Base-by-base conservation (phyloP, 2,888 invertebrate species). In the Cartodere bifasciata region DNA sequence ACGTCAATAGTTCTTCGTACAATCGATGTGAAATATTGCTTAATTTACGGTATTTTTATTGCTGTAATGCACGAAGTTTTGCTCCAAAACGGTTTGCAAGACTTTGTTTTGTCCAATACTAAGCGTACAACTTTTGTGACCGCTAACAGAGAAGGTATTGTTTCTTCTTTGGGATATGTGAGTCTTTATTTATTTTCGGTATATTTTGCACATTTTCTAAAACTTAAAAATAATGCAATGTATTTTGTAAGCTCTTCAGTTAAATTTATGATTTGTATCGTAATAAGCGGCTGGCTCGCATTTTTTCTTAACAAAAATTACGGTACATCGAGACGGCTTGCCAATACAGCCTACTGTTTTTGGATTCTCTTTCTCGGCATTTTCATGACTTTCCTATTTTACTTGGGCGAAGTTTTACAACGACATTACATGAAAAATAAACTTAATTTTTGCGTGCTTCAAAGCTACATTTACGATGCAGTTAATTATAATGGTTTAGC, bases 81-180 rank as follows among this genome's bases (percentile, higher is more conserved):
- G 1, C 63, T 84, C 36, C 67, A 66, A 17, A 47, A 52, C 28
- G 75, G 77, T 1, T 50, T 87, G n/a, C 70, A 50, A 38, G 56
- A 71, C 1, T 88, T 77, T 70, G 75, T 88, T 1, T 68, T 87
- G 45, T 64, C 68, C 28, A 52, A 69, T 29, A 48, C 55, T 2
- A 56, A 64, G 1, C 65, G 86, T 35, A 56, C 59, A 22, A 67
- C 65, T 31, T 62, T 90, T 16, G 39, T 92, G 4, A 63, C 72
- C 24, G 86, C 92, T 0, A 98, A 98, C 59, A 72, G 86, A 34
- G 97, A 98, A 63, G 97, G 97, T 0, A 60, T 97, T 21, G 71
- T 75, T 13, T 92, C 95, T 0, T 65, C 78, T 20, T 62, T 82
- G 1, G 95, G 97, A 2, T 95, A 87, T 55, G 62, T 88, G 1